Evolutionary conservation across 2,888 invertebrate species (phyloP), one percentile per base, ranked within the genome.

Genomic region (Caenorhabditis imperialis): DNA sequence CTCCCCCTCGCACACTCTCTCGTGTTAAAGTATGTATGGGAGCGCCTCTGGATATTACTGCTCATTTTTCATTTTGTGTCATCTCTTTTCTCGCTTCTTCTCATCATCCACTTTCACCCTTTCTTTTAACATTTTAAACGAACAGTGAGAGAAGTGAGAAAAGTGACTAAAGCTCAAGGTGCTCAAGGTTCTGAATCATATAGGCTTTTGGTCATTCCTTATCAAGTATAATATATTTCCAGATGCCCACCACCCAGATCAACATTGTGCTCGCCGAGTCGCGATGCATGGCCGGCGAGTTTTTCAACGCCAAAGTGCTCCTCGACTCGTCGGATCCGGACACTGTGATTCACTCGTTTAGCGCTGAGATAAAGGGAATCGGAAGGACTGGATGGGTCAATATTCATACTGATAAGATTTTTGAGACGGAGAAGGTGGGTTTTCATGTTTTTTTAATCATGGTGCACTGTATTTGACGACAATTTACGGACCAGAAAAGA

Each of bases 331-430:
- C 84, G 8, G 86, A 86, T 73, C 84, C 86, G 3, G 84, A 84
- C 53, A 86, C 84, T 3, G 63, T 84, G 12, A 77, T 81, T 33
- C 78, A 79, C 12, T 74, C 77, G n/a, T 69, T 82, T 33, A 73
- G 57, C 8, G 80, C 77, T 4, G 80, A 80, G 38, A 69, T 80
- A 7, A 73, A 72, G 40, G 81, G 80, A 54, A 65, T 81, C 10
- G 86, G 85, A 3, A 55, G 81, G 27, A 84, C 85, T 14, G 86
- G 86, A 45, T 86, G 86, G 86, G 84, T 87, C 7, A 86, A 86
- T 60, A 84, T 86, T 33, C 86, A 87, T 57, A 86, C 86, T 1
- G 86, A 86, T 47, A 86, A 86, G 55, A 86, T 86, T 12, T 86
- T 84, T 65, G 86, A 86, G 50, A 86, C 85, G 1, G 86, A 86